Base-by-base conservation (phyloP, 2,888 invertebrate species). In the Esperia sulphurella region DNA sequence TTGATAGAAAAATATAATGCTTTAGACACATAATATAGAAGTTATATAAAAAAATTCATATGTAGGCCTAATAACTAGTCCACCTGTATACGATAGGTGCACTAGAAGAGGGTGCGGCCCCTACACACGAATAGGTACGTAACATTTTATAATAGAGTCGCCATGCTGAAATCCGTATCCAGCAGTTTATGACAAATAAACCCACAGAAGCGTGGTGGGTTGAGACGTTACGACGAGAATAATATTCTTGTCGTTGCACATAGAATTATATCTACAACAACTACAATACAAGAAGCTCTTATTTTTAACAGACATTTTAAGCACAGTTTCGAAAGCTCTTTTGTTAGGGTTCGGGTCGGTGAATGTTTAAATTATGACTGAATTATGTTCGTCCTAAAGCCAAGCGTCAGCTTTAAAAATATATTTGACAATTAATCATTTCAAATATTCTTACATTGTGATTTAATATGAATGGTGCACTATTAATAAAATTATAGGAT, bases 231-330 rank as follows among this genome's bases (percentile, higher is more conserved):
- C 57, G 58, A 68, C 63, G 64, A 69, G 58, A 67, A 65, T 67
- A 59, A 57, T 57, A 55, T 59, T 55, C 58, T 63, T 39, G 39
- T 14, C 69, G 63, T 71, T 71, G 63, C 64, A 68, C 57, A 55
- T 70, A 59, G 63, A 53, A 61, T 61, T 65, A 64, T 56, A 68
- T 66, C 76, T 82, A 83, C 75, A 79, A 79, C 77, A 74, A 75
- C 79, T 83, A 83, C 47, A 14, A 13, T 80, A 84, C 79, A 82
- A 79, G 72, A 84, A 86, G 84, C 83, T 84, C 83, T 83, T 83
- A 84, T 63, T 69, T 68, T 68, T 81, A 81, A 78, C 72, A 78
- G 71, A 71, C 49, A 29, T 71, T 56, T 66, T 72, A 79, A 83
- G 80, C 79, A 75, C 78, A 77, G 74, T 75, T 72, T 78, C 60